Percentiles rank a stretch among this genome's conserved stretches.
Conservation (phyloP, 2,113 vertebrate genomes). For the Cranoglanis bouderius region DNA sequence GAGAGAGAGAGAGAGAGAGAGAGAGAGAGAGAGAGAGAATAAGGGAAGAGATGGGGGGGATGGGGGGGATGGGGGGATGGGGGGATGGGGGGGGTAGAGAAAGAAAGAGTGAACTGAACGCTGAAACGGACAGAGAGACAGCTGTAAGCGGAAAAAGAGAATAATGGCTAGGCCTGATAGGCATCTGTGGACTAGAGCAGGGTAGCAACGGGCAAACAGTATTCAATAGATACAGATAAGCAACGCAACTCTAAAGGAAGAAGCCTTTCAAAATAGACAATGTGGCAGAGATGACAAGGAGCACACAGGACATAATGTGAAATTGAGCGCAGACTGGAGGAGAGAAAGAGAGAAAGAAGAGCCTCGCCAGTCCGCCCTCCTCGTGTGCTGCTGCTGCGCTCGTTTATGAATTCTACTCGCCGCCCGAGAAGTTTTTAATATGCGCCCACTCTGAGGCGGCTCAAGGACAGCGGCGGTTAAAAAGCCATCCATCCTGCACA, state of each 20-base stretch:
- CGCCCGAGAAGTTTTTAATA: slow-evolving; percentile 70
- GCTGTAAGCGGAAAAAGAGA: slow-evolving; percentile 32
- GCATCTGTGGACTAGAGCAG: slow-evolving; percentile 11
- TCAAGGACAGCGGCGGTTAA: slow-evolving; percentile 71
- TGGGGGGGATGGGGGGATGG: too few species aligned
- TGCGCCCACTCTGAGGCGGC: slow-evolving; percentile 61
- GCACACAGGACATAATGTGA: neutral
- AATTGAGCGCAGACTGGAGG: neutral
- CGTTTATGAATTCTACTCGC: slow-evolving; percentile 74
- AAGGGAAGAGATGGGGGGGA: slow-evolving; percentile 53
- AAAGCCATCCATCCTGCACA: slow-evolving; percentile 57
- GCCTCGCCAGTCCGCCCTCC: neutral
- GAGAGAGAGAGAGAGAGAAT: neutral
- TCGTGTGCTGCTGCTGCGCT: slow-evolving; percentile 42
- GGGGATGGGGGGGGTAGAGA: slow-evolving; percentile 61
- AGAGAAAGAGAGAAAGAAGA: neutral
- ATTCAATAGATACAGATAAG: slow-evolving; percentile 25
- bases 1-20: slow-evolving; percentile 46
- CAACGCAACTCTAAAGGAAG: neutral
- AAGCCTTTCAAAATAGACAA: slow-evolving; percentile 17
- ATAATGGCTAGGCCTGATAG: slow-evolving; percentile 8
- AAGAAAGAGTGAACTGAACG: neutral
- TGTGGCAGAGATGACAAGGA: neutral
- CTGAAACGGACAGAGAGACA: slow-evolving; percentile 50
- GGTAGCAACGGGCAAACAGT: slow-evolving; percentile 1